Conservation (phyloP, 1,140 invertebrate species). For the Charaxes varanes region DNA sequence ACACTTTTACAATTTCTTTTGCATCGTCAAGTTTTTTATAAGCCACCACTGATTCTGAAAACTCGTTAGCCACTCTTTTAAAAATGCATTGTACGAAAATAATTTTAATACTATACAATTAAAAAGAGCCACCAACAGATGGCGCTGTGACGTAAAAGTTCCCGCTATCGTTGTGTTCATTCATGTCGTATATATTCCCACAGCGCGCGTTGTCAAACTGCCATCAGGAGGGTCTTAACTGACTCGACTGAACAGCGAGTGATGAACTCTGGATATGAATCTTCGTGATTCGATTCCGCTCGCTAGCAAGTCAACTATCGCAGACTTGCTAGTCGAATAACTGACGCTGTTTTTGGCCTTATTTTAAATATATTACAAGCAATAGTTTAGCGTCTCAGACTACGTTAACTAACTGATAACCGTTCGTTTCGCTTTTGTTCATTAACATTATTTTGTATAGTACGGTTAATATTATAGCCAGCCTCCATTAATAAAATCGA, state of each 20-base stretch:
- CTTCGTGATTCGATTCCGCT: slow-evolving; percentile 47
- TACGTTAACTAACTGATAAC: too few species aligned
- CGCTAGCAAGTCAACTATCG: slow-evolving; percentile 50
- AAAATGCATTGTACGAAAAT: too few species aligned
- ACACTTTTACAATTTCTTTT: too few species aligned
- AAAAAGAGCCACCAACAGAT: slow-evolving; percentile 3
- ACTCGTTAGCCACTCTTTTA: too few species aligned
- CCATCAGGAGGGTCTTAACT: slow-evolving; percentile 27
- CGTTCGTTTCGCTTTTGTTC: too few species aligned
- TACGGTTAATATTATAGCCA: too few species aligned
- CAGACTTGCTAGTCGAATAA: slow-evolving; percentile 42
- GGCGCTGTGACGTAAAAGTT: not conserved
- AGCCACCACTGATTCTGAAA: too few species aligned
- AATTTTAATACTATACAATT: too few species aligned
- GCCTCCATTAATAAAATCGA: too few species aligned
- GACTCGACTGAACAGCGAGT: slow-evolving; percentile 33
- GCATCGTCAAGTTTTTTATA: too few species aligned
- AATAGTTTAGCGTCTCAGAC: too few species aligned
- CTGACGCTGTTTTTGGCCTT: slow-evolving; percentile 64
- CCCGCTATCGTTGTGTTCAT: slow-evolving; percentile 9
- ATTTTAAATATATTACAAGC: slow-evolving; percentile 7
- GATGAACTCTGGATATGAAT: slow-evolving; percentile 48
- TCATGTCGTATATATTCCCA: not conserved
- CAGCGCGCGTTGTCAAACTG: not conserved
- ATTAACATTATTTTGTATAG: too few species aligned